Evolutionary conservation across 1,140 invertebrate species (phyloP), one percentile per base, ranked within the genome.

Genomic region (Phocides pigmalion): DNA sequence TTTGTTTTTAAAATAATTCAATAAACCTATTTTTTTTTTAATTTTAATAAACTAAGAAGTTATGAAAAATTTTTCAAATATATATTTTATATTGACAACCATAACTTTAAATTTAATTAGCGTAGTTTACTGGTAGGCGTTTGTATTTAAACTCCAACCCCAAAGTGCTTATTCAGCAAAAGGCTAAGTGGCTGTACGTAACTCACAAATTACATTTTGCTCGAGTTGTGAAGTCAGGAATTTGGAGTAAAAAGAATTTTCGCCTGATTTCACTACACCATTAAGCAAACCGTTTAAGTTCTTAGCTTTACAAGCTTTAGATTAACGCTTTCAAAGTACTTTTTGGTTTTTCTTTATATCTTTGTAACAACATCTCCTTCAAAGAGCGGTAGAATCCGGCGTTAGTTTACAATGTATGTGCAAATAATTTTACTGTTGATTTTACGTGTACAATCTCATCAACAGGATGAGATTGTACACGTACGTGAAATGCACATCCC

Each of bases 151-250:
- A 61, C 15, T 61, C 12, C 0, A 61, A 61, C 47, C 56, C 37
- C 44, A 47, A 61, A 61, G 56, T 61, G 56, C 42, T 61, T 47
- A 47, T 35, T 61, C 56, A 61, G 22, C 56, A 61, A 59, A 61
- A 47, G 16, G 56, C 28, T 47, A 47, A 61, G 56, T 44, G 47
- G 56, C 42, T 46, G 41, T 17, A 54, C 44, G 42, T 46, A 47
- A 37, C 42, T 61, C 44, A 39, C 44, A 61, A 61, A 61, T 61
- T 61, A 61, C 44, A 61, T 47, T 61, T 61, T 61, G 28, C 44
- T 61, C 28, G 41, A 61, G 56, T 61, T 47, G 56, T 49, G n/a
- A 49, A 49, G 19, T 15, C 28, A 46, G 56, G 44, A 37, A 47
- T 61, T 61, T 37, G 11, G 28, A 22, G 56, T 17, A 47, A 61